A percentile compares a stretch with the other conserved stretches of the same genome.
phyloP scores from a whole-genome alignment of 2,113 vertebrate genomes.

The Emydura subglobosa region DNA sequence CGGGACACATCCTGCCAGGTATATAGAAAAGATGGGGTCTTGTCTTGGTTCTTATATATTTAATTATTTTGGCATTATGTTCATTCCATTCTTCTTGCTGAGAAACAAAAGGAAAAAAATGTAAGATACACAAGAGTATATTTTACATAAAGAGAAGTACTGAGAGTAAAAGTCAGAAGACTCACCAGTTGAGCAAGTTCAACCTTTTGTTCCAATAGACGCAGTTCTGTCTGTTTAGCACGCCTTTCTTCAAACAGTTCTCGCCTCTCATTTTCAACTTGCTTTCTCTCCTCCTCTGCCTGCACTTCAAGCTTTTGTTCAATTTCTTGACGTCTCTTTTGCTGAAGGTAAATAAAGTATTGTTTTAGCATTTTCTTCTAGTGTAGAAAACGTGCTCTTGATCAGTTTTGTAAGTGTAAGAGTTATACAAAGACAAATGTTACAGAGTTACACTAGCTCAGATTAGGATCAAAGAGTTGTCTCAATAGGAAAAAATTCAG shows the following conservation, averaged over 20 bases:
- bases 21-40: constrained; percentile 95
- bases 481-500: neutral
- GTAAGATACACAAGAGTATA: neutral
- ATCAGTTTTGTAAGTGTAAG: neutral
- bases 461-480: neutral
- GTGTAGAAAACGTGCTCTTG: neutral
- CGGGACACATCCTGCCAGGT: constrained; percentile 95
- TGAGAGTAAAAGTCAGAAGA: constrained; percentile 20
- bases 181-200: constrained; percentile 98
- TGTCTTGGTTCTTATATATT: constrained; percentile 96
- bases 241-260: constrained; percentile 97
- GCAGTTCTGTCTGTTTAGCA: constrained; percentile 97
- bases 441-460: neutral
- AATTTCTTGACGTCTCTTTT: constrained; percentile 96
- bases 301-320: constrained; percentile 99
- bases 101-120: constrained; percentile 36
- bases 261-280: constrained; percentile 94
- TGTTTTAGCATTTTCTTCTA: neutral
- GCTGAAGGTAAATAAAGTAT: constrained; percentile 75
- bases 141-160: neutral
- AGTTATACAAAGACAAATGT: neutral
- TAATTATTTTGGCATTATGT: constrained; percentile 94
- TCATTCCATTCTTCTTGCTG: constrained; percentile 99
- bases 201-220: constrained; percentile 97
- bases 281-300: constrained; percentile 95